Base-by-base conservation (phyloP, 2,888 invertebrate species). In the Nomada fabriciana region DNA sequence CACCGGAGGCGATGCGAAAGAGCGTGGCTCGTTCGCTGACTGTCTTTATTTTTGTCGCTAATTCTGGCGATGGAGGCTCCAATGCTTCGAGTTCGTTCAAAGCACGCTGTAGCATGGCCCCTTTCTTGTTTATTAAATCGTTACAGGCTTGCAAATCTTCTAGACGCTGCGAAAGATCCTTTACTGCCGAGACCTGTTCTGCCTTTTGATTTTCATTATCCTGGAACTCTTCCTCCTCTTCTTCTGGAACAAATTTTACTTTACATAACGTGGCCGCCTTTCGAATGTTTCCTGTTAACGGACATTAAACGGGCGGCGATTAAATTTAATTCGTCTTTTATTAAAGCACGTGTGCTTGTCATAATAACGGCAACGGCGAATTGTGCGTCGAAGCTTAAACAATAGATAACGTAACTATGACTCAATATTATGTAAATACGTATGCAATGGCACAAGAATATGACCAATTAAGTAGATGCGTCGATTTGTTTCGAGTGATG, bases 1-100 rank as follows among this genome's bases (percentile, higher is more conserved):
- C 98, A 94, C 97, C 98, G 85, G 98, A 98, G 25, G 99, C 98
- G 93, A 99, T 98, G 90, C 98, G 96, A 94, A 99, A 99, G n/a
- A 99, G 95, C 18, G 98, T 98, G 5, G 98, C 98, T 82, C 98
- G 95, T 94, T 99, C 99, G 80, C 97, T 97, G 77, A 98, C 97
- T 89, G 98, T 97, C 94, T 98, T 98, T 73, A 97, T 96, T 91
- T 97, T 97, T 82, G 96, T 96, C 15, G 96, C 95, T 64, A 96
- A 94, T 88, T 96, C 96, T 63, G 96, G 96, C 25, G 96, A 91
- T 91, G 94, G 71, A 90, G 94, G 60, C 74, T 95, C 95, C 77
- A 95, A 96, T 68, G 96, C 95, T 92, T 98, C 98, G 68, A 98
- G 94, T 91, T 98, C 98, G 18, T 96, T 96, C 1, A 98, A 95